Evolutionary conservation across 2,888 invertebrate genomes (phyloP).

Genomic region (Hirtodrosophila confusa): DNA sequence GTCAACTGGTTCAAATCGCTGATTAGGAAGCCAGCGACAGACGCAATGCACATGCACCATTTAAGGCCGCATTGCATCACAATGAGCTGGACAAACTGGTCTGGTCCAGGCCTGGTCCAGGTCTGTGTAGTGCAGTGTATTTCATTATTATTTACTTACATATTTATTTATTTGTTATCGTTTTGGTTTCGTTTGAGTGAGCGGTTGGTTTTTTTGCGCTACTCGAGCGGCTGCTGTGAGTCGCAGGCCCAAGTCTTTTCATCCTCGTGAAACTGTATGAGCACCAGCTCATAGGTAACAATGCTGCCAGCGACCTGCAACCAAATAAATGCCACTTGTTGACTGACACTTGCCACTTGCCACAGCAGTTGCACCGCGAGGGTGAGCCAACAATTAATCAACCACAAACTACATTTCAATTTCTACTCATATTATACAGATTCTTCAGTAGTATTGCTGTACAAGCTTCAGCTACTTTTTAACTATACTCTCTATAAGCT

Average conservation of each 20-base stretch:
- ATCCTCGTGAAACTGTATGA: constrained; percentile 86
- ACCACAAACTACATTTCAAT: too few relatives aligned
- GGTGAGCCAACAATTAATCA: too few relatives aligned
- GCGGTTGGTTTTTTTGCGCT: too few relatives aligned
- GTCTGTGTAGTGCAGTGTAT: constrained; percentile 38
- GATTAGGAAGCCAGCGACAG: constrained; percentile 64
- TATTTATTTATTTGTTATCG: constrained; percentile 3
- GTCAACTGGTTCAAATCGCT: constrained; percentile 69
- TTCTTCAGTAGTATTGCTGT: too few relatives aligned
- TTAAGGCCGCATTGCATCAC: constrained; percentile 60
- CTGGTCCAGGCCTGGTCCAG: background rate
- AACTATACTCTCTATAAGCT: too few relatives aligned
- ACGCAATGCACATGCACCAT: constrained; percentile 34
- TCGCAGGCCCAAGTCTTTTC: constrained; percentile 76
- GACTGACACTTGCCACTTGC: constrained; percentile 2
- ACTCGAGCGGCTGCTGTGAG: constrained; percentile 10
- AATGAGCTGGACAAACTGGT: constrained; percentile 32
- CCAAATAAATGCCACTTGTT: constrained; percentile 6
- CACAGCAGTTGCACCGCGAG: background rate
- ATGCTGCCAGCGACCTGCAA: constrained; percentile 86
- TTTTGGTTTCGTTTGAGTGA: constrained; percentile 1
- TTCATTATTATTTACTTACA: background rate
- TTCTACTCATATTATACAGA: too few relatives aligned
- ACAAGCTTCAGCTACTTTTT: too few relatives aligned
- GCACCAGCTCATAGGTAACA: constrained; percentile 86